Conservation (phyloP, 53 echinoderm and acorn worm species). For the Echinometra lucunter region DNA sequence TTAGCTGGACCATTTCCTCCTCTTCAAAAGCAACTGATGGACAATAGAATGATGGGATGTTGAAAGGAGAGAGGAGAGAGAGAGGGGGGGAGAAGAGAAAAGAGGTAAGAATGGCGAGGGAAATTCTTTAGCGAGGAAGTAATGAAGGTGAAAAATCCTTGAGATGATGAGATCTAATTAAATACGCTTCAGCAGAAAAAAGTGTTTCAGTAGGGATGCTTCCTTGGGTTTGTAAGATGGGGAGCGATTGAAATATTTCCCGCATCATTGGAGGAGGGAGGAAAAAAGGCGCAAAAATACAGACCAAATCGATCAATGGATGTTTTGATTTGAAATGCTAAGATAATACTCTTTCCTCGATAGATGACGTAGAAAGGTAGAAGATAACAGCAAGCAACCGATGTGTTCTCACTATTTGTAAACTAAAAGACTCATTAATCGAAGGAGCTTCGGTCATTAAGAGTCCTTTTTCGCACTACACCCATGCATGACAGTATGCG, state of each 20-base stretch:
- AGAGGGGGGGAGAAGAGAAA: background rate
- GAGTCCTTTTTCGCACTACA: too few relatives aligned
- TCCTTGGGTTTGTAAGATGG: too few relatives aligned
- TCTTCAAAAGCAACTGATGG: background rate
- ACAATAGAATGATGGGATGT: constrained; percentile 1
- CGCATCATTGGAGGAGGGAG: background rate
- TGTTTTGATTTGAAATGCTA: constrained; percentile 33
- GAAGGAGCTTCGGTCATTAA: background rate
- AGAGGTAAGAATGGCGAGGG: background rate
- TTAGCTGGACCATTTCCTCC: background rate
- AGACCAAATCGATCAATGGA: background rate
- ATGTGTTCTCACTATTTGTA: background rate
- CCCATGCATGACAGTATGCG: too few relatives aligned
- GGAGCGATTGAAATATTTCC: background rate
- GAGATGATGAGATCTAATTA: background rate
- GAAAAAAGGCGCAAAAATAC: background rate
- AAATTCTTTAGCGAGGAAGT: background rate
- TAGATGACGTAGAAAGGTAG: background rate
- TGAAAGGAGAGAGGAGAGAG: background rate
- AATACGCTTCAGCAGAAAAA: background rate
- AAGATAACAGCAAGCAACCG: background rate
- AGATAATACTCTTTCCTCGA: background rate
- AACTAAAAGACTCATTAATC: background rate
- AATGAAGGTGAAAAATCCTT: background rate
- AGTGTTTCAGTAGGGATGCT: too few relatives aligned